phyloP scores from a whole-genome alignment of 2,113 vertebrate genomes.

The Carlito syrichta region DNA sequence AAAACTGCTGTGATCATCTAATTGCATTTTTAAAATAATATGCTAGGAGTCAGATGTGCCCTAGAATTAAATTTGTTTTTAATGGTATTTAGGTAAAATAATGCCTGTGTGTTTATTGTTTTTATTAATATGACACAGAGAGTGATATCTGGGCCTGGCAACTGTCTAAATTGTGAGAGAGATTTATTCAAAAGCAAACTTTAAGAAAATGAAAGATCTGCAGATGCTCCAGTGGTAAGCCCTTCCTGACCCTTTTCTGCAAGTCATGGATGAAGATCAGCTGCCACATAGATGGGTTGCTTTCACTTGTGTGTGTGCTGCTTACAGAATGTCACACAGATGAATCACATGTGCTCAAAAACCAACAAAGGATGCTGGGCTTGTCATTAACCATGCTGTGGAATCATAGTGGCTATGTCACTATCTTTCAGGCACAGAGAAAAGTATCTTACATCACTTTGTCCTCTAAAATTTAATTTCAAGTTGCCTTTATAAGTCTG shows the following conservation, averaged over 20 bases:
- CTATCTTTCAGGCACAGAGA: neutral
- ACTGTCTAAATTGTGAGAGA: neutral
- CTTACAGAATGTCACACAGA: neutral
- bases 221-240: accelerated
- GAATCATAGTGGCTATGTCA: neutral
- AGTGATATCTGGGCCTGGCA: neutral
- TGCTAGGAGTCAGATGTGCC: neutral
- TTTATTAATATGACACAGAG: neutral
- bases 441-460: neutral
- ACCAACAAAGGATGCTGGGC: accelerated
- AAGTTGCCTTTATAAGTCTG: neutral
- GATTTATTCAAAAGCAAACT: neutral
- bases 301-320: neutral
- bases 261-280: accelerated
- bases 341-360: accelerated
- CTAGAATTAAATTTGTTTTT: neutral
- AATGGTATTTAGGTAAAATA: neutral
- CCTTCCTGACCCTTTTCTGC: neutral
- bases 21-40: neutral
- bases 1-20: neutral
- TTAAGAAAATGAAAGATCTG: neutral
- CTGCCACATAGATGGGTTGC: neutral
- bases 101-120: neutral
- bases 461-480: neutral
- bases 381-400: accelerated